phyloP scores from a whole-genome alignment of 2,888 invertebrate species.

The Hirtodrosophila cameraria region DNA sequence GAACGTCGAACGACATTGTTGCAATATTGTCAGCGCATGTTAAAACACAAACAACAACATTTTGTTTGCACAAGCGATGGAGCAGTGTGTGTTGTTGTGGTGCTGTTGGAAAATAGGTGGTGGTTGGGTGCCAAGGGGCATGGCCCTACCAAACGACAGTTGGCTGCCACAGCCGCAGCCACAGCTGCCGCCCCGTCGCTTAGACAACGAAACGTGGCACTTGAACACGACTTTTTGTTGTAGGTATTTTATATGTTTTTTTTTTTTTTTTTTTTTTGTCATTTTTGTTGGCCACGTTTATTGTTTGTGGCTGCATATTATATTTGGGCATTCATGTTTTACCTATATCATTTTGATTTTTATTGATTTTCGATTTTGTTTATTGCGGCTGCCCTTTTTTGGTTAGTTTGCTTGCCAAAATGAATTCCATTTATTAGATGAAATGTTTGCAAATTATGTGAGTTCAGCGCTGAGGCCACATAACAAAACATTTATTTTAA shows the following conservation, averaged over 20 bases:
- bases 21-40: slow-evolving; percentile 77
- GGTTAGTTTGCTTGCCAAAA: slow-evolving; percentile 53
- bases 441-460: slow-evolving; percentile 71
- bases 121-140: slow-evolving; percentile 46
- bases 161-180: slow-evolving; percentile 17
- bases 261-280: slow-evolving; percentile 26
- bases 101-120: neutral
- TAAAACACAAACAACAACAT: slow-evolving; percentile 62
- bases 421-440: slow-evolving; percentile 51
- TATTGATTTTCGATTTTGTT: slow-evolving; percentile 70
- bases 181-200: slow-evolving; percentile 55
- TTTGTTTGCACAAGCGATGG: slow-evolving; percentile 67
- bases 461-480: slow-evolving; percentile 55
- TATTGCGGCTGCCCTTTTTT: slow-evolving; percentile 70
- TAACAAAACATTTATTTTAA: slow-evolving; percentile 20
- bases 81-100: slow-evolving; percentile 4
- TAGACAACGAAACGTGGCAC: slow-evolving; percentile 69
- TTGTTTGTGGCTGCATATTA: slow-evolving; percentile 74
- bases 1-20: slow-evolving; percentile 60
- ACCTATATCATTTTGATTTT: slow-evolving; percentile 61
- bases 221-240: slow-evolving; percentile 69
- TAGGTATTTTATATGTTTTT: slow-evolving; percentile 31
- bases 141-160: slow-evolving; percentile 59
- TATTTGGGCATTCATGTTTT: slow-evolving; percentile 77
- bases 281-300: slow-evolving; percentile 62